Evolutionary conservation across 2,797 vertebrate species (phyloP), one percentile per base, ranked within the genome.

Genomic region (Semaprochilodus insignis): DNA sequence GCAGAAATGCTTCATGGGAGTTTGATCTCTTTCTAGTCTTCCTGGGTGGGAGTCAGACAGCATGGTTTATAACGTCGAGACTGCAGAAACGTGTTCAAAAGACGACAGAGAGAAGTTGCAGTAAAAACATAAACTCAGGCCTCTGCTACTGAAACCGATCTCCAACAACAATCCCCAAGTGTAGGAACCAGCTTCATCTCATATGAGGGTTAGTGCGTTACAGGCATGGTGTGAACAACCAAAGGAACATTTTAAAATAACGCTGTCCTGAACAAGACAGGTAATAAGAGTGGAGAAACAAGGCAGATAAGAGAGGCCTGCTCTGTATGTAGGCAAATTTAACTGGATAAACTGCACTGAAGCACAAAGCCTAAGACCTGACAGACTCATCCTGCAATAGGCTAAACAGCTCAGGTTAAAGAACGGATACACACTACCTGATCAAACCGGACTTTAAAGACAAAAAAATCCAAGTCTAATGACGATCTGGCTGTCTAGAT

Each of bases 21-120:
- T 31, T 57, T 72, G 55, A 60, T 75, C 73, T 60, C 55, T 25
- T 44, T 11, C 55, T 44, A 34, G 34, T 6, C 73, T 75, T 27
- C 10, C 54, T 60, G 34, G 55, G 54, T 59, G 54, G 72, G 27
- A 57, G 72, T 74, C 72, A 75, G 55, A 60, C 17, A 75, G 27
- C 31, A 40, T n/a, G 2, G 34, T 23, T 75, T 44, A 23, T 10
- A 6, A 6, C 34, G 14, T 6, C 1, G 25, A 27, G 23, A 55
- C 31, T 44, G 23, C 15, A 16, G 54, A 60, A 60, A 23, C 27
- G 14, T 55, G 27, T 40, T 72, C 70, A 59, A 60, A 31, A 40
- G n/a, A 23, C 23, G 19, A 60, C 19, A 44, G 34, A n/a, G 11
- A 57, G 3, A 13, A 27, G 16, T 1, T 15, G 6, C 6, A 27